Evolutionary conservation across 35 echinoderm and acorn worm genomes (phyloP), one percentile per base, ranked within the genome.

Genomic region (Eucidaris tribuloides): DNA sequence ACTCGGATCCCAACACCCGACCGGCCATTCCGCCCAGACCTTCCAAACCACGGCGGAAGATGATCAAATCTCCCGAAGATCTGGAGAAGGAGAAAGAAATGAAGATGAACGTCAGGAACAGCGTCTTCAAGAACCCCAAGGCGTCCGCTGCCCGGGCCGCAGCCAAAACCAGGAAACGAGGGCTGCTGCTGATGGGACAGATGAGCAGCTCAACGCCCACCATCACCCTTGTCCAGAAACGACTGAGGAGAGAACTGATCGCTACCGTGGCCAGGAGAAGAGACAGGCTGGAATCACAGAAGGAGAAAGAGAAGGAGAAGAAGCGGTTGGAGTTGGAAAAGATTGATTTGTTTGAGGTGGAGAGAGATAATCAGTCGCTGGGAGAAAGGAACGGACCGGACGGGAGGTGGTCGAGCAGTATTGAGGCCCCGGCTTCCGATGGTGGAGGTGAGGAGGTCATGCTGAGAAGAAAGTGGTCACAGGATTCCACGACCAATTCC

Each of bases 301-400:
- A 36, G 2, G 68, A 74, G 68, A 40, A 25, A 20, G 68, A 74
- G 30, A 27, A 64, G 61, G 68, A 20, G 0, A 38, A 38, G 68
- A 74, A 74, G 40, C n/a, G n/a, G n/a, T n/a, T n/a, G n/a, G n/a
- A n/a, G n/a, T n/a, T n/a, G n/a, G n/a, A n/a, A n/a, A n/a, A n/a
- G n/a, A n/a, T n/a, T n/a, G n/a, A n/a, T n/a, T n/a, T n/a, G n/a
- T n/a, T n/a, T n/a, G n/a, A n/a, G n/a, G n/a, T n/a, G n/a, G n/a
- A n/a, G n/a, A n/a, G n/a, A n/a, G 41, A 74, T 4, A 40, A 44
- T 6, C 35, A 20, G 2, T 74, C 41, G 9, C 22, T 74, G 20
- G 68, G 68, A 44, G 68, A 74, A 40, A 74, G 68, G 68, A 74
- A 74, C 11, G 68, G 68, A 23, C 68, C 68, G 29, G 68, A 74